phyloP scores from a whole-genome alignment of 2,113 vertebrate genomes.

The Bambusicola thoracicus region DNA sequence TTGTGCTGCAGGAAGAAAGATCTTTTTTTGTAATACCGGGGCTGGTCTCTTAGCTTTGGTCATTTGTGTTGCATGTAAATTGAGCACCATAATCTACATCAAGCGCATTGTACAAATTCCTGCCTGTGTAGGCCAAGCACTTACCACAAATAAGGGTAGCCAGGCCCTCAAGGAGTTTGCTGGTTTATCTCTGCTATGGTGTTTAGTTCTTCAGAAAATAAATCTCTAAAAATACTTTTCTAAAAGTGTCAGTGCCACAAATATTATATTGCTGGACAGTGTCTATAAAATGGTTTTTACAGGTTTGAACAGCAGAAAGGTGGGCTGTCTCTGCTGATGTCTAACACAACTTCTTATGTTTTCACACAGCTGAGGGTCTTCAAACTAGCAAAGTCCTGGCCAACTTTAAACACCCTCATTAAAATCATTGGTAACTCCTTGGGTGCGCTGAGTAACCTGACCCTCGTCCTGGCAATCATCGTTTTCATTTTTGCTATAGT shows the following conservation, averaged over 20 bases:
- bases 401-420: conserved; percentile 95
- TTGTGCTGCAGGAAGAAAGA: neutral
- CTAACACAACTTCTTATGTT: conserved; percentile 38
- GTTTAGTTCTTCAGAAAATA: neutral
- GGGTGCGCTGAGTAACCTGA: conserved; percentile 94
- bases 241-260: neutral
- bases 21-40: neutral
- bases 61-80: neutral
- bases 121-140: neutral
- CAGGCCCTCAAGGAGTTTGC: fast-evolving
- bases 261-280: neutral
- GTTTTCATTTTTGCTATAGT: conserved; percentile 98
- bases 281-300: neutral
- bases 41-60: neutral
- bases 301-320: neutral
- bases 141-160: neutral
- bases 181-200: neutral
- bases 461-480: conserved; percentile 93
- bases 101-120: neutral
- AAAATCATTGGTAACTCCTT: conserved; percentile 98
- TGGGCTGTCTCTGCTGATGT: neutral
- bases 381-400: conserved; percentile 98
- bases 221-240: fast-evolving
- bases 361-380: conserved; percentile 91
- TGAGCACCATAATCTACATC: too few species aligned